These are phyloP conservation scores for Ochropleura plecta DNA, from an alignment of 2,888 invertebrate genomes.

Conservation along the genomic window DNA sequence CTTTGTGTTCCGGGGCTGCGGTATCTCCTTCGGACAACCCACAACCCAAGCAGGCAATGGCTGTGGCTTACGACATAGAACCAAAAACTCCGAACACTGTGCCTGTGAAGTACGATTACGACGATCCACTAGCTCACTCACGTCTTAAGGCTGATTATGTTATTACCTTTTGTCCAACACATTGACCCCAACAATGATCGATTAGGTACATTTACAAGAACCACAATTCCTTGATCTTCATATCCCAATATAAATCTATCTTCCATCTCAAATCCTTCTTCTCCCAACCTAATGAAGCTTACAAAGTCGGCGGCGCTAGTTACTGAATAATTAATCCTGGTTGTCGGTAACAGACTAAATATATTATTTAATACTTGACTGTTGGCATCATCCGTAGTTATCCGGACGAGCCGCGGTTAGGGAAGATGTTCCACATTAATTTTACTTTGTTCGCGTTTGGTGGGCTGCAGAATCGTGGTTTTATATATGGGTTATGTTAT, in stretches of 20 bases:
- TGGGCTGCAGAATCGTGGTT: constrained; percentile 33
- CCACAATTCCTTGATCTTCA: constrained; percentile 4
- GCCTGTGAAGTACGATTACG: neutral
- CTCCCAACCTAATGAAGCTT: constrained; percentile 43
- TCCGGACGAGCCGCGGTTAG: constrained; percentile 62
- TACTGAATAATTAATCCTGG: constrained; percentile 58
- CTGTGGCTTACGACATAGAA: too few relatives aligned
- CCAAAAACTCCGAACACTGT: neutral
- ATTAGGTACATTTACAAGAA: neutral
- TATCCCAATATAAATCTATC: constrained; percentile 29
- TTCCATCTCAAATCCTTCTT: constrained; percentile 18
- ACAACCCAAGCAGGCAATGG: too few relatives aligned
- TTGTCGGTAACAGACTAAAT: constrained; percentile 57
- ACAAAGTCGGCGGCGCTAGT: constrained; percentile 42
- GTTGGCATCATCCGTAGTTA: constrained; percentile 71
- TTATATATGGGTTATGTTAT: neutral
- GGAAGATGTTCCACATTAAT: constrained; percentile 69
- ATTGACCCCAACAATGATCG: neutral
- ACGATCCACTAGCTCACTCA: too few relatives aligned
- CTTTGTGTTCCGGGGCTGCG: too few relatives aligned
- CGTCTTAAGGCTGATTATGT: neutral
- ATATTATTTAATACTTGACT: constrained; percentile 70
- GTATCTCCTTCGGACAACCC: too few relatives aligned
- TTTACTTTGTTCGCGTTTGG: constrained; percentile 60
- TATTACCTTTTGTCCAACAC: neutral